A percentile compares a stretch with the other conserved stretches of the same genome.
Evolutionary conservation across 2,113 vertebrate genomes (phyloP).

Genomic region (Vulpes vulpes): DNA sequence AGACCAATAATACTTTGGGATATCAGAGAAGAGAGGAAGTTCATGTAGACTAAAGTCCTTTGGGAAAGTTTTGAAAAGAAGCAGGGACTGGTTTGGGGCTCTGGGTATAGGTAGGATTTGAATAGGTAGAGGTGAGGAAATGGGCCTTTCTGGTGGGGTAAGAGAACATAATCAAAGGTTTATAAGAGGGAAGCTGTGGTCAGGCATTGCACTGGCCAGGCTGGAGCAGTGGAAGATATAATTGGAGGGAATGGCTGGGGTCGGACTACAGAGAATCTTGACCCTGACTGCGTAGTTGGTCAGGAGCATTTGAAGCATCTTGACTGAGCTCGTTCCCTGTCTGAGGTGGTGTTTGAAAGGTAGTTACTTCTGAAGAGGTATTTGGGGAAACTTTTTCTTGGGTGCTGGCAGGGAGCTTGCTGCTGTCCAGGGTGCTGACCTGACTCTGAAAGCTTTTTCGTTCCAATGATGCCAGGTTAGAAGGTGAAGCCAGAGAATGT

Average conservation of each 20-base stretch:
- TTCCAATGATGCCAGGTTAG: background rate
- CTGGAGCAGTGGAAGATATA: background rate
- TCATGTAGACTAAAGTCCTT: background rate
- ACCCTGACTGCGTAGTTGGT: background rate
- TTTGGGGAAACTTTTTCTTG: background rate
- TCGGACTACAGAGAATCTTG: background rate
- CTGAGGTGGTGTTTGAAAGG: background rate
- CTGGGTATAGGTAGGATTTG: background rate
- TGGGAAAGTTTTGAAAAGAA: background rate
- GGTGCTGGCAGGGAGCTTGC: background rate
- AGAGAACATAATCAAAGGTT: background rate
- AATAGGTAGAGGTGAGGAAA: background rate
- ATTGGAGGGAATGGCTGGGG: background rate
- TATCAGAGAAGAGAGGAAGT: constrained; percentile 7
- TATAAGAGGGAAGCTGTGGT: background rate
- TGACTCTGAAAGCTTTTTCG: background rate
- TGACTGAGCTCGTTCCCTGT: background rate
- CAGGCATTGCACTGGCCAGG: background rate
- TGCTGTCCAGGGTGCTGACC: constrained; percentile 83
- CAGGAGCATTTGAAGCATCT: background rate
- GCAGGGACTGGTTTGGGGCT: background rate
- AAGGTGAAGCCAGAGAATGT: background rate
- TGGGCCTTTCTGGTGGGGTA: background rate
- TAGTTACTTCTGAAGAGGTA: background rate
- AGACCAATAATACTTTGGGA: background rate